Evolutionary conservation across 2,888 invertebrate species (phyloP).

Genomic region (Trypoxylon attenuatum): DNA sequence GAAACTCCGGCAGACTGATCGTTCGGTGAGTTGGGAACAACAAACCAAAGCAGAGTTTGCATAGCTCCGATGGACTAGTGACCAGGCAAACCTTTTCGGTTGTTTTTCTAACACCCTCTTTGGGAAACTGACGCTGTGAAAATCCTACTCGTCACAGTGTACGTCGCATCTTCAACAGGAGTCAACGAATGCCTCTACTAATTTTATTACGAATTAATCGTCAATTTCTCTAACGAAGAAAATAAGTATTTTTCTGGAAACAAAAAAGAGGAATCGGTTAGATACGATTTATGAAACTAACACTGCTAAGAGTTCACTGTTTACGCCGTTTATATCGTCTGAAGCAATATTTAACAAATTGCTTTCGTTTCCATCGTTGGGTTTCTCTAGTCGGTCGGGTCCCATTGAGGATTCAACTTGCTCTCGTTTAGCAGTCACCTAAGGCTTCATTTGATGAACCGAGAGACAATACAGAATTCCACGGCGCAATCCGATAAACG

Average conservation of each 20-base stretch:
- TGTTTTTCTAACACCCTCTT: constrained; percentile 50
- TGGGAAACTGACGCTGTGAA: not conserved
- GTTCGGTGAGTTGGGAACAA: constrained; percentile 56
- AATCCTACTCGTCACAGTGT: no score
- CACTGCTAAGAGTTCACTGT: constrained; percentile 41
- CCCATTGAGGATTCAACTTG: constrained; percentile 47
- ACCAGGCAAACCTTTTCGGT: constrained; percentile 31
- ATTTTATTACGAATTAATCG: no score
- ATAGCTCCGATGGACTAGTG: constrained; percentile 32
- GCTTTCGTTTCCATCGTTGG: constrained; percentile 60
- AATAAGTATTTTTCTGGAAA: not conserved
- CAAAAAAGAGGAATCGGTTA: no score
- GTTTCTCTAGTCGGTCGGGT: constrained; percentile 19
- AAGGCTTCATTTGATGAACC: constrained; percentile 65
- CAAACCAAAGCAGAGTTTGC: constrained; percentile 56
- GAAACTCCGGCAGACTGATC: constrained; percentile 52
- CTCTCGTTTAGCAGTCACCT: constrained; percentile 40
- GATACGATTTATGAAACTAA: constrained; percentile 27
- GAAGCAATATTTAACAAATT: constrained; percentile 71
- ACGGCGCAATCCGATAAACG: constrained; percentile 26
- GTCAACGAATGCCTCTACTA: no score
- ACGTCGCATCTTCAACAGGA: no score
- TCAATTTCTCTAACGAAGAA: no score
- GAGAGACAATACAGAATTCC: constrained; percentile 54
- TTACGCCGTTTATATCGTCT: constrained; percentile 57